Base-by-base conservation (phyloP, 2,113 vertebrate genomes). In the Xyrauchen texanus region DNA sequence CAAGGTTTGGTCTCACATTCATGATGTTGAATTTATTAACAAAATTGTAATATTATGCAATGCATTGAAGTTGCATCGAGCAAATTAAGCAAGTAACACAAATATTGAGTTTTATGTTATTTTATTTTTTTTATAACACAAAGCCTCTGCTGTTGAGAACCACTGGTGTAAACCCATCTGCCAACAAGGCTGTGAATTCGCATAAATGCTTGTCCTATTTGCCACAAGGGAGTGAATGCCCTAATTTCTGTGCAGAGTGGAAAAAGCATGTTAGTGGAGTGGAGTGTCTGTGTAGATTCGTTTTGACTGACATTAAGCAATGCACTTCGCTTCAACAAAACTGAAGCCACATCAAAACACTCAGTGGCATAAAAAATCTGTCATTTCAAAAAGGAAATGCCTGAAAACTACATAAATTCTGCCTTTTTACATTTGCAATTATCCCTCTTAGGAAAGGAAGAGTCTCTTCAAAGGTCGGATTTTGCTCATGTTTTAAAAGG, bases 381-480 rank as follows among this genome's bases (percentile, higher is more conserved):
- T 58, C 1, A 15, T 68, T 68, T 71, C n/a, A 4, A 15, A 69
- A 49, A 65, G 34, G 11, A 44, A 49, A 78, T 34, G 66, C 16
- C 46, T 64, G 46, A 55, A 58, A 57, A 70, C 45, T 15, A 53
- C 62, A 62, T 55, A 68, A 83, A 78, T 21, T n/a, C 57, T 65
- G 45, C 21, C 72, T 34, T 45, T 74, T 63, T 69, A 51, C 70
- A 78, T 64, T 61, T 52, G 74, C 21, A 55, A 16, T 52, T 55
- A 76, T 76, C 73, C 62, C 49, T 7, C 61, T 15, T 13, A 16
- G 10, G 42, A 55, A 34, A 68, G 21, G 21, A 3, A 34, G 13
- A 62, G 53, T 81, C 67, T 81, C 49, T 81, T 69, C 79, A 89
- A 88, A 89, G 85, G 82, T 88, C 89, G 85, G 81, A 81, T 79